Base-by-base conservation (phyloP, 1,140 invertebrate species). In the Cephus cinctus region DNA sequence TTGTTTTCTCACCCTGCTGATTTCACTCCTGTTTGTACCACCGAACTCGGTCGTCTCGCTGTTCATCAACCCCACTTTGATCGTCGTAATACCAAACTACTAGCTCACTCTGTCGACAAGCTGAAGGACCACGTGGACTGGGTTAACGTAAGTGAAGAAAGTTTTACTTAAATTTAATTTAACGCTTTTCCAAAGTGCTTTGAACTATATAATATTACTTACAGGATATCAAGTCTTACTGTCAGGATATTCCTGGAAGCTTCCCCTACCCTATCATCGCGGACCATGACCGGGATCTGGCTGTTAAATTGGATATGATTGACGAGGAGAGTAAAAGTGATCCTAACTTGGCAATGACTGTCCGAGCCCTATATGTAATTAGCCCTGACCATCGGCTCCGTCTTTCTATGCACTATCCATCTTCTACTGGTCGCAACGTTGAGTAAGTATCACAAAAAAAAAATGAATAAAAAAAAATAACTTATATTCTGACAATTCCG, bases 1-100 rank as follows among this genome's bases (percentile, higher is more conserved):
- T 61, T 96, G 2, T 96, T 96, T 70, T 95, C 92, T 1, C 94
- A 97, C 73, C 94, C 94, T 1, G 86, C 89, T 14, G 94, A 96
- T 69, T 96, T 90, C 67, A 96, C 94, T 0, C 94, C 94, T 11
- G 94, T 97, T 0, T 96, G 94, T 67, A 96, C 94, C 6, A 97
- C 94, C 0, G 94, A 97, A 73, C 71, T 97, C 47, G 91, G 88
- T 5, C 74, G 84, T 30, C 83, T 92, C 38, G 87, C 89, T 2
- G 82, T 90, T 25, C 79, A 94, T 52, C 67, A 80, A 8, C 81
- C 83, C 0, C 82, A 92, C 63, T 96, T 96, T 64, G 67, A 81
- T 19, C 89, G 88, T 59, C 75, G 92, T 19, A 85, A 86, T 56
- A 86, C 89, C 1, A 95, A 96, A 76, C 65, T 94, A 6, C 78